A percentile compares a stretch with the other conserved stretches of the same genome.
Conservation (phyloP, 2,113 vertebrate species). For the Bettongia penicillata region DNA sequence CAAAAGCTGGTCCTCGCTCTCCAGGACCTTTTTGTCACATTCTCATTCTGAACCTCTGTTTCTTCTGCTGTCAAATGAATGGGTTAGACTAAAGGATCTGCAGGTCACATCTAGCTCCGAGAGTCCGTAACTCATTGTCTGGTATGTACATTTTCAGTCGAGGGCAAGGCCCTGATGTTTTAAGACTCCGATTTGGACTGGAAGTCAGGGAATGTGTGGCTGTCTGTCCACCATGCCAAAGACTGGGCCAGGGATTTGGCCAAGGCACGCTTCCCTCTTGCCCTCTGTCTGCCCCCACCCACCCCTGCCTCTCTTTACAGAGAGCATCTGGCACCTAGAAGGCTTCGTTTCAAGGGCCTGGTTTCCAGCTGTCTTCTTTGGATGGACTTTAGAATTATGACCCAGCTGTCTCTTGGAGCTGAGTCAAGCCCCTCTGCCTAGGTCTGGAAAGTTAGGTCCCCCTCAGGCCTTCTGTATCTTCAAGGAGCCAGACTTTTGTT, state of each 20-base stretch:
- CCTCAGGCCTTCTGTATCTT: not conserved
- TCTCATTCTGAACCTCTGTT: not conserved
- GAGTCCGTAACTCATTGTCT: not conserved
- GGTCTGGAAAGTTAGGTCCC: not conserved
- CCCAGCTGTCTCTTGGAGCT: not conserved
- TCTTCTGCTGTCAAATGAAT: not conserved
- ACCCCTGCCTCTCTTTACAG: not conserved
- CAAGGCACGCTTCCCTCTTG: not conserved
- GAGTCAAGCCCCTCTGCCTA: not conserved
- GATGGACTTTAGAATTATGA: not conserved
- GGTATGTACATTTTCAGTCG: not conserved
- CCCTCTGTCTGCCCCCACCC: not conserved
- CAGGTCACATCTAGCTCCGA: not conserved
- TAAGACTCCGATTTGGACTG: not conserved
- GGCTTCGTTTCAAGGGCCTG: not conserved
- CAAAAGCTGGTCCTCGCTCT: not conserved
- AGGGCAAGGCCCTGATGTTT: not conserved
- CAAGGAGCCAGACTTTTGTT: not conserved
- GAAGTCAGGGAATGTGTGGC: not conserved
- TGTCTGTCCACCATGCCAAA: not conserved
- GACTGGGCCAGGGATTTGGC: not conserved
- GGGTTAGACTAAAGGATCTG: not conserved
- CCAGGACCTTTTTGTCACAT: not conserved
- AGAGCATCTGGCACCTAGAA: not conserved
- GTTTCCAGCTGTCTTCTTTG: not conserved